Base-by-base conservation (phyloP, 2,113 vertebrate genomes). In the Typhlomys cinereus region DNA sequence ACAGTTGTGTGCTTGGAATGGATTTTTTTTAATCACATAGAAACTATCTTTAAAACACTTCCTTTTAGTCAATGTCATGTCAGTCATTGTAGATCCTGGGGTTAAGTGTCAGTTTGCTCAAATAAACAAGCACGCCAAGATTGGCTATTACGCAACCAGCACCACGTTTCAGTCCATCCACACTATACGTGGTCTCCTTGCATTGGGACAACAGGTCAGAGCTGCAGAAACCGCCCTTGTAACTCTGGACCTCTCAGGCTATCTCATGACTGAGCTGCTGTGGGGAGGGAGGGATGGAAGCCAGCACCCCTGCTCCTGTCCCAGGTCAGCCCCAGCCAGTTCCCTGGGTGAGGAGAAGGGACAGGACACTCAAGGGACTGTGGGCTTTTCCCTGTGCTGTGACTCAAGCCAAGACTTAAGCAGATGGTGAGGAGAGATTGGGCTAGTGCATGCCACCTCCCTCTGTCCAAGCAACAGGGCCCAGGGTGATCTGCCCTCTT, bases 111-210 rank as follows among this genome's bases (percentile, higher is more conserved):
- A 31, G 5, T 14, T 87, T 73, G 48, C 39, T 81, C 67, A 73
- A 71, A 36, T 59, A 94, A 95, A 88, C 70, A 88, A 80, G 46
- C 23, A 41, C 15, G 12, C 31, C 21, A 44, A 92, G 79, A 36
- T 31, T 74, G 4, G 9, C 6, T 34, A 34, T 61, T 89, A 83
- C 64, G 64, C n/a, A 80, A 64, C 27, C 27, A 89, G 54, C 48
- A 39, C 54, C 88, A 78, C 1, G 0, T 4, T 34, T n/a, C 76
- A 89, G n/a, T 46, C 76, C 48, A 80, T 71, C 50, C 69, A 48
- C 59, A 66, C 27, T 23, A 36, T 69, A 41, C 50, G 1, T 91
- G 84, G 10, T 66, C 44, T 67, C 14, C 0, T 52, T 46, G 29
- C 73, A 67, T 12, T n/a, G 41, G 27, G 52, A 31, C 74, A n/a